Evolutionary conservation across 2,888 invertebrate species (phyloP).

Genomic region (Drosophila hamatofila): DNA sequence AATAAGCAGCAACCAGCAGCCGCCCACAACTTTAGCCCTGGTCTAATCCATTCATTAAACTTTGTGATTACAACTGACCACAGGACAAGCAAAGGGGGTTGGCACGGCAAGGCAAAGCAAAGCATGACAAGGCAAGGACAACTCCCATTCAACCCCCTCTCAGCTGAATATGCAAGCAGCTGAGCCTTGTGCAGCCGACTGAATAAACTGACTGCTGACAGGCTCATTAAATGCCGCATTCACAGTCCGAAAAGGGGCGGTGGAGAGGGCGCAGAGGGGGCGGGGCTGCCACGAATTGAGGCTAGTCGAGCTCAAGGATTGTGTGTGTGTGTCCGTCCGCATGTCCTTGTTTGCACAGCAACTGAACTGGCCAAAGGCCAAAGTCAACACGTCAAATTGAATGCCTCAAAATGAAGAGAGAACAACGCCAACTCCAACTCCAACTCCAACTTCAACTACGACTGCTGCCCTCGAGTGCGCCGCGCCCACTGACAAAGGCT

Average conservation of each 20-base stretch:
- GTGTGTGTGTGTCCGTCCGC: conserved; percentile 7
- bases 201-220: conserved; percentile 76
- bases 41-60: conserved; percentile 78
- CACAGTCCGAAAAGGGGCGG: conserved; percentile 24
- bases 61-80: conserved; percentile 80
- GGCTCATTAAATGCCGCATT: conserved; percentile 77
- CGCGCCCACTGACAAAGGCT: conserved; percentile 49
- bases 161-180: conserved; percentile 15
- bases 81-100: conserved; percentile 27
- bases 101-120: background rate
- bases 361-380: conserved; percentile 61
- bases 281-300: conserved; percentile 1
- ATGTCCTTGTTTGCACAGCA: conserved; percentile 36
- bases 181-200: conserved; percentile 41
- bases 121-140: conserved; percentile 32
- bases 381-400: conserved; percentile 71
- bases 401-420: conserved; percentile 38
- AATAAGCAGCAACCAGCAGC: background rate
- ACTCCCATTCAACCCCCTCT: conserved; percentile 6
- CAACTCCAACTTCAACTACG: background rate
- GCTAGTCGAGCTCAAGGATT: conserved; percentile 1
- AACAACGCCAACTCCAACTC: background rate
- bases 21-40: conserved; percentile 6
- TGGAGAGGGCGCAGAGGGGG: background rate
- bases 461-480: conserved; percentile 12